Evolutionary conservation across 2,797 vertebrate species (phyloP).

Genomic region (Lutjanus argentimaculatus): DNA sequence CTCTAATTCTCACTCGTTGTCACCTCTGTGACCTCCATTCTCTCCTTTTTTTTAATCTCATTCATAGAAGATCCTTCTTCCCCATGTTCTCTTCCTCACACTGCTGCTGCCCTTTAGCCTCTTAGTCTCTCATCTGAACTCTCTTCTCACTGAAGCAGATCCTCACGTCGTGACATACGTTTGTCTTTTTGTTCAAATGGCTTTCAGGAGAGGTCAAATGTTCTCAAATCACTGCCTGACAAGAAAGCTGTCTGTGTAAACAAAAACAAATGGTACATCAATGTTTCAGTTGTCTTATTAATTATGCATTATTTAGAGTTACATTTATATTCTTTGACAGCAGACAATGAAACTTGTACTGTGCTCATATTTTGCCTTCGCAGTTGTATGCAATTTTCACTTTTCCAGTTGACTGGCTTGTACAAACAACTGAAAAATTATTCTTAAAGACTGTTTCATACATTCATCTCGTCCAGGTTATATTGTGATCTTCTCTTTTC

Average conservation of each 20-base stretch:
- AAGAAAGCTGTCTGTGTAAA: conserved; percentile 14
- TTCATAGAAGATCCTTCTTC: conserved; percentile 13
- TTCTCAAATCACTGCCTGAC: conserved; percentile 2
- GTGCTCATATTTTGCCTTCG: background rate
- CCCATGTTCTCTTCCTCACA: conserved; percentile 27
- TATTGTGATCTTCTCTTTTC: background rate
- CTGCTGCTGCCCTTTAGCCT: conserved; percentile 10
- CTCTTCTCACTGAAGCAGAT: conserved; percentile 4
- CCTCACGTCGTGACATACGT: background rate
- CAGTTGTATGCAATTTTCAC: background rate
- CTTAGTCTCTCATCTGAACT: background rate
- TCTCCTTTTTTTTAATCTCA: conserved; percentile 43
- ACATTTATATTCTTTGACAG: conserved; percentile 8
- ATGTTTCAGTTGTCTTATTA: conserved; percentile 30
- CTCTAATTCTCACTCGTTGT: conserved; percentile 52
- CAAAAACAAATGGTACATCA: conserved; percentile 28
- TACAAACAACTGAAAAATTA: conserved; percentile 6
- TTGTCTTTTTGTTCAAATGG: conserved; percentile 35
- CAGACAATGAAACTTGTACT: conserved; percentile 8
- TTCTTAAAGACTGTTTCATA: background rate
- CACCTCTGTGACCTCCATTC: conserved; percentile 54
- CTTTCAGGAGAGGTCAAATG: conserved; percentile 25
- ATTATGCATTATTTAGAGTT: conserved; percentile 31
- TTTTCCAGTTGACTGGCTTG: background rate
- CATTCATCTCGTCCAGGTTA: background rate